Evolutionary conservation across 2,113 vertebrate species (phyloP).

Genomic region (Pterocles gutturalis): DNA sequence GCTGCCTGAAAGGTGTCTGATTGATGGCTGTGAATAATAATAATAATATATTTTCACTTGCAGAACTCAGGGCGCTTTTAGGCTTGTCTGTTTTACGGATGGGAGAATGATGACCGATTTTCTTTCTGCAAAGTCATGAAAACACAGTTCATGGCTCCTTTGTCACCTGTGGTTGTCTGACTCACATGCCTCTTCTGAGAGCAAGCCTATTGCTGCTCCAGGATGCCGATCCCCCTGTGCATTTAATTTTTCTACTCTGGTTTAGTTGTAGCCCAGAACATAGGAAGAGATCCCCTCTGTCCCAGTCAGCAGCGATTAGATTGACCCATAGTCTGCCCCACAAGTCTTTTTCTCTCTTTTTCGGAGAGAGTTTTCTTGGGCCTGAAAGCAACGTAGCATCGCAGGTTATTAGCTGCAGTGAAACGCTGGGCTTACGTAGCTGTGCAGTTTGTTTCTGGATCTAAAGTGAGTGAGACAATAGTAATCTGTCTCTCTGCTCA

Average conservation of each 20-base stretch:
- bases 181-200: rapidly evolving
- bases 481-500: not conserved
- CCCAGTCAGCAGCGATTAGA: rapidly evolving
- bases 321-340: not conserved
- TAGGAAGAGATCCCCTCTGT: not conserved
- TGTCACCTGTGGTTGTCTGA: not conserved
- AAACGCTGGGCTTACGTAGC: not conserved
- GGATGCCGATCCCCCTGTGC: not conserved
- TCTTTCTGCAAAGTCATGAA: not conserved
- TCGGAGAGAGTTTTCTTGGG: not conserved
- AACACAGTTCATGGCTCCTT: not conserved
- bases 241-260: not conserved
- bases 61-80: not conserved
- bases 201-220: rapidly evolving
- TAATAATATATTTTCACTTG: not conserved
- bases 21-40: not conserved
- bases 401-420: not conserved
- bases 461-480: not conserved
- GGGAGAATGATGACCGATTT: not conserved
- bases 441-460: not conserved
- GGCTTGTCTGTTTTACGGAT: not conserved
- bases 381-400: not conserved
- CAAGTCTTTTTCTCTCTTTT: not conserved
- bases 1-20: not conserved
- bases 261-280: not conserved